Evolutionary conservation across 2,888 invertebrate genomes (phyloP), one percentile per base, ranked within the genome.

Genomic region (Clepsis dumicolana): DNA sequence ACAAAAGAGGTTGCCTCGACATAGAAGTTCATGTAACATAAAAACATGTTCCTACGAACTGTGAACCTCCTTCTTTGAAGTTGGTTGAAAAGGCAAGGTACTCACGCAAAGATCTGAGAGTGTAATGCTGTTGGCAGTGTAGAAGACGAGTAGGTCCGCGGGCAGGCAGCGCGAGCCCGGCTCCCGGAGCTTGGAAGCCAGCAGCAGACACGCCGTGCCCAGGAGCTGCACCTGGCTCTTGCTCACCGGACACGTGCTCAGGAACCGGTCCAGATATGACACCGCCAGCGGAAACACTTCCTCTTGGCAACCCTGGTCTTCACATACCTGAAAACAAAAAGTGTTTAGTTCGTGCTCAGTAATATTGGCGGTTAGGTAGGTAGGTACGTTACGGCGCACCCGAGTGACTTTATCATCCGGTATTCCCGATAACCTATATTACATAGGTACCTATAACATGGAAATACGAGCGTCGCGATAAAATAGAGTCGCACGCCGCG

Each of bases 201-300:
- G 94, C 80, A 99, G 95, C 80, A 99, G 95, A 88, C 98, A 98
- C 48, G 97, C 97, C 29, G 98, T 97, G 71, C 98, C 99, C 82
- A 99, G 94, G 70, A 98, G 95, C 93, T 99, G 99, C 72, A 99
- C 95, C 86, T 98, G 97, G 78, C 95, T 96, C 93, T 97, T 97
- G 78, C 96, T 95, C 82, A 98, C 97, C 71, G 95, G 95, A 86
- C 97, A 97, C 71, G 96, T 95, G 83, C 97, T 96, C 80, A 99
- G 95, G 94, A 98, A 98, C 85, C 99, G 96, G 94, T 99, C 99
- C 95, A 99, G 94, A 92, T 97, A 98, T 86, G 97, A 97, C 89
- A 98, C 96, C 65, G 99, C 97, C 84, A 99, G 94, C 54, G 97
- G 96, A 87, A 98, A 98, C 74, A 99, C 98, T 87, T 98, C 98